A percentile compares a stretch with the other conserved stretches of the same genome.
phyloP scores from a whole-genome alignment of 2,113 vertebrate species.

The Apodemus sylvaticus region DNA sequence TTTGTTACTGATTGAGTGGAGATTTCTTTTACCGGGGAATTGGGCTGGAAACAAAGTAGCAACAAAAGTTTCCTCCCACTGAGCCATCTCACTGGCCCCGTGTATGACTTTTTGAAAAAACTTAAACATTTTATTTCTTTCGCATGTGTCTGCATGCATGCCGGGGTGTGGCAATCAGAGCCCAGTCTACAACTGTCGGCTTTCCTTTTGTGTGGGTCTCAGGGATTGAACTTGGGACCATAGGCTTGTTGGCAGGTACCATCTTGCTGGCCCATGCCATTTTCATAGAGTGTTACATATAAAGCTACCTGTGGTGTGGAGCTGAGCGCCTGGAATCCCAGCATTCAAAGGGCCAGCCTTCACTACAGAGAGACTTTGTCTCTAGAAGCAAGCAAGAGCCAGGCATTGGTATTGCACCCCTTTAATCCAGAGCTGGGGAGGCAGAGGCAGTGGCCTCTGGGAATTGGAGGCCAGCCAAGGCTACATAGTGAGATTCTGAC shows the following conservation, averaged over 20 bases:
- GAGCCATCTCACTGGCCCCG: not conserved
- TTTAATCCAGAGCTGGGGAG: not conserved
- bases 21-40: too few relatives aligned
- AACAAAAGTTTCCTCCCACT: too few relatives aligned
- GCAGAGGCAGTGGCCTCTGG: not conserved
- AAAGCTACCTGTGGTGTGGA: not conserved
- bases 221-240: not conserved
- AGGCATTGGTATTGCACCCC: not conserved
- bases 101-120: not conserved
- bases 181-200: too few relatives aligned
- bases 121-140: too few relatives aligned
- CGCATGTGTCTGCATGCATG: too few relatives aligned
- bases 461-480: not conserved
- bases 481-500: not conserved
- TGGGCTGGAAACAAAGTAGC: too few relatives aligned
- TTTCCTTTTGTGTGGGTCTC: not conserved
- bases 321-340: not conserved
- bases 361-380: not conserved
- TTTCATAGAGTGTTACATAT: not conserved
- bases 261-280: not conserved
- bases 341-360: not conserved
- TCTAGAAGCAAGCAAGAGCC: not conserved
- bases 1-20: too few relatives aligned
- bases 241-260: not conserved
- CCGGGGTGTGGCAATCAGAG: fast-evolving